Evolutionary conservation across 1,140 invertebrate species (phyloP).

Genomic region (Wiebesia pumilae): DNA sequence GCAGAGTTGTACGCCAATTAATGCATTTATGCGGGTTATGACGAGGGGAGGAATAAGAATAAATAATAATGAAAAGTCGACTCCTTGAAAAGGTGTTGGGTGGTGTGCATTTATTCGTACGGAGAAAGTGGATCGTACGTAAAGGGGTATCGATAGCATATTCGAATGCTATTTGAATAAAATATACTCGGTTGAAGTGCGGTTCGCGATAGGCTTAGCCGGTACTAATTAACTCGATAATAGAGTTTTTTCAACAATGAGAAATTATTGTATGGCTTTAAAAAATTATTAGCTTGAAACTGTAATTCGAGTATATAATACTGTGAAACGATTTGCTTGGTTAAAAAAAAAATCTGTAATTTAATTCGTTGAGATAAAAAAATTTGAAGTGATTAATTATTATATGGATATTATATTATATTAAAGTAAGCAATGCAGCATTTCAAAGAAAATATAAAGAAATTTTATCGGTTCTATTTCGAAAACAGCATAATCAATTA

Average conservation of each 20-base stretch:
- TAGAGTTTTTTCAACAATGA: background rate
- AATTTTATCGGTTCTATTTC: too few species aligned
- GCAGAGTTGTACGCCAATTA: slow-evolving; percentile 19
- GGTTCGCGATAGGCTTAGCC: background rate
- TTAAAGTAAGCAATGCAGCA: too few species aligned
- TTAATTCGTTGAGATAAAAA: background rate
- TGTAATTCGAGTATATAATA: too few species aligned
- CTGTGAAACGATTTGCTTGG: background rate
- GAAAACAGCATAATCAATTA: too few species aligned
- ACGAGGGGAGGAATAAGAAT: background rate
- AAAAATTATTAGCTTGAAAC: background rate
- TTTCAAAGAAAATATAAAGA: too few species aligned
- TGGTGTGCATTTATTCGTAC: background rate
- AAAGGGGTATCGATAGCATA: slow-evolving; percentile 15
- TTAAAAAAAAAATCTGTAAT: background rate
- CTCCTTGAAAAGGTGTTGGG: background rate
- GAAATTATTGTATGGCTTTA: background rate
- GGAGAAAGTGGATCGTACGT: slow-evolving; percentile 9
- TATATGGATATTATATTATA: too few species aligned
- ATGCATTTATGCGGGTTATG: slow-evolving; percentile 43
- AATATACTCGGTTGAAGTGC: background rate
- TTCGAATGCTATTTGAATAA: slow-evolving; percentile 12
- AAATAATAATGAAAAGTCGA: background rate
- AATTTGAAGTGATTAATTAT: background rate
- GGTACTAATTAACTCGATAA: background rate